Evolutionary conservation across 2,888 invertebrate genomes (phyloP).

Genomic region (Diaperis boleti): DNA sequence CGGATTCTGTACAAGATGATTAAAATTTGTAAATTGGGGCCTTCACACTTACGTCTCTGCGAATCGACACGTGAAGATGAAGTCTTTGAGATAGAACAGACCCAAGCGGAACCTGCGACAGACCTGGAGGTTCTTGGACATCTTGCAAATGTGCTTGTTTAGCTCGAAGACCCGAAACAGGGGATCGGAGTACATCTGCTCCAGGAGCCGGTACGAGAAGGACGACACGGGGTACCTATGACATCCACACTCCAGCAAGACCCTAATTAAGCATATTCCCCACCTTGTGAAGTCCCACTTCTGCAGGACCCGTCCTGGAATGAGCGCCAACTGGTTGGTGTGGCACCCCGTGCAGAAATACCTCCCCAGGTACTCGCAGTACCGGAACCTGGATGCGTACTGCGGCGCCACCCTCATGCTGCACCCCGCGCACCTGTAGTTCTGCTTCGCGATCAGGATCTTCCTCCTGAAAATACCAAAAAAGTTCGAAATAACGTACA

Average conservation of each 20-base stretch:
- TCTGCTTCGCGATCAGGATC: constrained; percentile 77
- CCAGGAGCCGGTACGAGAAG: constrained; percentile 81
- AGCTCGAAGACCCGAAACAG: constrained; percentile 81
- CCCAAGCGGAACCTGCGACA: constrained; percentile 75
- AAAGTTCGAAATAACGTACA: constrained; percentile 7
- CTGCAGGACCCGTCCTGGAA: constrained; percentile 76
- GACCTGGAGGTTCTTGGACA: constrained; percentile 72
- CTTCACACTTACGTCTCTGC: constrained; percentile 70
- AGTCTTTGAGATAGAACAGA: constrained; percentile 77
- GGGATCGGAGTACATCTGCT: constrained; percentile 82
- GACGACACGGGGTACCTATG: constrained; percentile 83
- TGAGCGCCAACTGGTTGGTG: constrained; percentile 78
- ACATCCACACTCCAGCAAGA: constrained; percentile 3
- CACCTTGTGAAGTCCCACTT: constrained; percentile 76
- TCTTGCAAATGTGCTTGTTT: constrained; percentile 75
- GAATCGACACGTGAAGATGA: constrained; percentile 77
- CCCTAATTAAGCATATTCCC: background rate
- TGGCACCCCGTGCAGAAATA: constrained; percentile 91
- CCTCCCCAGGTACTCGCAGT: constrained; percentile 86
- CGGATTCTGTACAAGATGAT: constrained; percentile 70
- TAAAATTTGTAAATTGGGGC: no score
- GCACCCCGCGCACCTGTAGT: constrained; percentile 86
- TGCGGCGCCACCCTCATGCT: constrained; percentile 81
- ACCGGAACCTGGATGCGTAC: constrained; percentile 81
- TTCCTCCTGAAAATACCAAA: constrained; percentile 69